A percentile compares a stretch with the other conserved stretches of the same genome.
phyloP scores from a whole-genome alignment of 2,113 vertebrate genomes.

The Patagioenas fasciata region DNA sequence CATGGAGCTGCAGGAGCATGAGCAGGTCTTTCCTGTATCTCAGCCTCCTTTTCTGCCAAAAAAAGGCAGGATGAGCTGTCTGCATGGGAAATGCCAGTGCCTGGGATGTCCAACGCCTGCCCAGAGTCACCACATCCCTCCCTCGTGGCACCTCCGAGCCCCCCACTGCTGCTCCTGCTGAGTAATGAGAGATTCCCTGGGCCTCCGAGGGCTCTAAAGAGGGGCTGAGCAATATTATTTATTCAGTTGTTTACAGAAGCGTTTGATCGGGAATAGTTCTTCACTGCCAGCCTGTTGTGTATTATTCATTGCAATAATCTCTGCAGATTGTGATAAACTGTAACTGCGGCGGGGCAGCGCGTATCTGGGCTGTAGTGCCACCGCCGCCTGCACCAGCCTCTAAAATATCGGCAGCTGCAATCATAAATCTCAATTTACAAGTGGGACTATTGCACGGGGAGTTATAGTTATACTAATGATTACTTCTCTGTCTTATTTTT shows the following conservation, averaged over 20 bases:
- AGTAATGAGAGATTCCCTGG: conserved; percentile 64
- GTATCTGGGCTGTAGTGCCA: conserved; percentile 62
- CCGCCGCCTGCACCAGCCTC: conserved; percentile 64
- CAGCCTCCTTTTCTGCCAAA: background rate
- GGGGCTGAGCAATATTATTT: conserved; percentile 73
- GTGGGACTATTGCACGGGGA: conserved; percentile 78
- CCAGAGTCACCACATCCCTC: background rate
- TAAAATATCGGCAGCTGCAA: conserved; percentile 77
- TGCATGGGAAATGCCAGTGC: background rate
- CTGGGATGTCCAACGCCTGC: background rate
- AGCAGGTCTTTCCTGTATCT: background rate
- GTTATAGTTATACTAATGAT: conserved; percentile 83
- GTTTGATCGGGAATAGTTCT: conserved; percentile 75
- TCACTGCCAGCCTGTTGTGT: conserved; percentile 78
- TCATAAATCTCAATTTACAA: conserved; percentile 87
- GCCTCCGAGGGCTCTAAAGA: conserved; percentile 56
- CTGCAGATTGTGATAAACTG: conserved; percentile 76
- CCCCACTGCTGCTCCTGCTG: background rate
- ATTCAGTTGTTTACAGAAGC: conserved; percentile 78
- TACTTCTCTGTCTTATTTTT: conserved; percentile 84
- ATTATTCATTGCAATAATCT: conserved; percentile 77
- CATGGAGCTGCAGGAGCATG: rapidly evolving
- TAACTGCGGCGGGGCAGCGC: conserved; percentile 69
- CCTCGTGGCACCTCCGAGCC: background rate
- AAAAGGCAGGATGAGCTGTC: background rate